Evolutionary conservation across 1,140 invertebrate genomes (phyloP).

Genomic region (Eupeodes corollae): DNA sequence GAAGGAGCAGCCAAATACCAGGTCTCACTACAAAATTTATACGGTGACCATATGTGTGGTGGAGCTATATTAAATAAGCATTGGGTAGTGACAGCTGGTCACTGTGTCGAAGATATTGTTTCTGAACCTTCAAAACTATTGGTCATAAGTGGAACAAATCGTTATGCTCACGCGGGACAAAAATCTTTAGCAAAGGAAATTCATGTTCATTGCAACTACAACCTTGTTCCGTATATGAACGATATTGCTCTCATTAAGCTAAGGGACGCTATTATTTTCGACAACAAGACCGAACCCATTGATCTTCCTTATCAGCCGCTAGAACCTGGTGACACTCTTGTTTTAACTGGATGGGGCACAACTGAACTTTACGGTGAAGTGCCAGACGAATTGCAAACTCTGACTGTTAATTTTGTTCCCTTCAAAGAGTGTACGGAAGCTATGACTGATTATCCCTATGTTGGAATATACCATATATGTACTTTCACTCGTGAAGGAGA

Average conservation of each 20-base stretch:
- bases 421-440: constrained; percentile 13
- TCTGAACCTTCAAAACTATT: constrained; percentile 17
- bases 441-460: constrained; percentile 13
- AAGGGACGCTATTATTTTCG: constrained; percentile 32
- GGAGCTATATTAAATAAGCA: constrained; percentile 32
- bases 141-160: constrained; percentile 26
- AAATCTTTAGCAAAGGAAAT: constrained; percentile 11
- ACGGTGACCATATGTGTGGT: constrained; percentile 34
- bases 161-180: constrained; percentile 15
- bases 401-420: constrained; percentile 19
- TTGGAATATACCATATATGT: constrained; percentile 42
- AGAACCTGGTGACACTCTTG: constrained; percentile 20
- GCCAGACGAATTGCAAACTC: constrained; percentile 13
- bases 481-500: constrained; percentile 44
- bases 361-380: constrained; percentile 10
- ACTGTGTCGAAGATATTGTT: constrained; percentile 23
- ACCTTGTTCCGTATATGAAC: constrained; percentile 31
- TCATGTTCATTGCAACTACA: constrained; percentile 23
- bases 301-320: constrained; percentile 12
- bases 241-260: constrained; percentile 42
- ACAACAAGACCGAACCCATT: constrained; percentile 37
- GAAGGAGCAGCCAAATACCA: constrained; percentile 38
- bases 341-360: constrained; percentile 36
- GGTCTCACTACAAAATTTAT: constrained; percentile 32
- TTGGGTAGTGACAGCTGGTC: constrained; percentile 38